phyloP scores from a whole-genome alignment of 2,888 invertebrate species.

The Smittia sp. region DNA sequence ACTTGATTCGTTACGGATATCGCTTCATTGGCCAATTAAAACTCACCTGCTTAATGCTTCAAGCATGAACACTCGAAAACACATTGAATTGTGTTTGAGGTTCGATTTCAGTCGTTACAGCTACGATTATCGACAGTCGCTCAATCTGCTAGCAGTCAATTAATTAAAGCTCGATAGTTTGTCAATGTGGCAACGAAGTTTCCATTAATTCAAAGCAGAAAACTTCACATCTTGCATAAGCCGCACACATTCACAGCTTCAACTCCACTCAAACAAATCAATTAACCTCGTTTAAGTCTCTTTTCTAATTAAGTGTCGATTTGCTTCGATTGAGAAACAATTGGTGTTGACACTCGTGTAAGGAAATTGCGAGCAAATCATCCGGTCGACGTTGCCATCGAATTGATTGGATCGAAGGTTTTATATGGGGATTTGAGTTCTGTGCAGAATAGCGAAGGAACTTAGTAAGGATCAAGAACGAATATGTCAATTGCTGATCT shows the following conservation, averaged over 20 bases:
- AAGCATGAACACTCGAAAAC: background rate
- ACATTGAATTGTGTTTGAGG: too few species aligned
- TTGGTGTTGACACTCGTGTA: constrained; percentile 29
- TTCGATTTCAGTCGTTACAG: background rate
- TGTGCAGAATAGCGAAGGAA: too few species aligned
- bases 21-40: constrained; percentile 11
- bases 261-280: constrained; percentile 17
- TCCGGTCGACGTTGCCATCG: background rate
- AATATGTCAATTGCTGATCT: too few species aligned
- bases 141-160: too few species aligned
- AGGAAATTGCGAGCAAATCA: background rate
- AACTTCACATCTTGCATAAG: background rate
- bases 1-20: constrained; percentile 10
- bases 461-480: too few species aligned
- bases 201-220: constrained; percentile 11
- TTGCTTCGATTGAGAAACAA: background rate
- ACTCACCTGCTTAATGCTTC: background rate
- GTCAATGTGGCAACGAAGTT: background rate
- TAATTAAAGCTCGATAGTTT: too few species aligned
- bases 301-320: constrained; percentile 23
- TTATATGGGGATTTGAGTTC: background rate
- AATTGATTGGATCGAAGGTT: background rate
- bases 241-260: background rate
- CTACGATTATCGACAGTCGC: background rate
- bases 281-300: constrained; percentile 9